Conservation (phyloP, 2,888 invertebrate species). For the Sycophila texana region DNA sequence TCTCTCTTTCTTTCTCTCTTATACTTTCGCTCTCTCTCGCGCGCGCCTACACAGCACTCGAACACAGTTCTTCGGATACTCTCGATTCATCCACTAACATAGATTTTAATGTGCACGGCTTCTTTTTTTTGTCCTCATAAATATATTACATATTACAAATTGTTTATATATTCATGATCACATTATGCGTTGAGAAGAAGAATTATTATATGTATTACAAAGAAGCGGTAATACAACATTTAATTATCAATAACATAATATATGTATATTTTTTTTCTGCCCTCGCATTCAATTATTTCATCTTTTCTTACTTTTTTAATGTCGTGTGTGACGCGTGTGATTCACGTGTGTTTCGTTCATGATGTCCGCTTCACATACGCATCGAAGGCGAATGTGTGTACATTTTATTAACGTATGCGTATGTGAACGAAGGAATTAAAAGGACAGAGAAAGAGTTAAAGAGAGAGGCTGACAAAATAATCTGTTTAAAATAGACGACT, state of each 20-base stretch:
- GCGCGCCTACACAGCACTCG: conserved; percentile 16
- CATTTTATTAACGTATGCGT: conserved; percentile 49
- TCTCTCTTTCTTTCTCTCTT: conserved; percentile 27
- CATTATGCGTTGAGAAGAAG: conserved; percentile 64
- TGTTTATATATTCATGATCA: conserved; percentile 62
- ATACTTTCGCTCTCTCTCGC: conserved; percentile 15
- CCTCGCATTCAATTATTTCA: conserved; percentile 43
- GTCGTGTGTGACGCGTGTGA: conserved; percentile 53
- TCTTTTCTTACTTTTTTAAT: conserved; percentile 44
- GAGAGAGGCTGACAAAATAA: conserved; percentile 54
- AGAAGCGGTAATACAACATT: conserved; percentile 74
- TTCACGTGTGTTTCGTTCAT: conserved; percentile 36
- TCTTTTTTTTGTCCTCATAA: conserved; percentile 43
- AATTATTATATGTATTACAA: conserved; percentile 63
- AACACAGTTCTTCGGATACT: conserved; percentile 22
- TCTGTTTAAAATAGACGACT: conserved; percentile 52
- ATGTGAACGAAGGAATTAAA: conserved; percentile 51
- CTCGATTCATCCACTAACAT: conserved; percentile 46
- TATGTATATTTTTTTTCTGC: conserved; percentile 60
- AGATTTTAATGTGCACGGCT: conserved; percentile 44
- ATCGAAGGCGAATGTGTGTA: conserved; percentile 51
- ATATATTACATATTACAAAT: conserved; percentile 58
- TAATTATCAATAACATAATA: conserved; percentile 71
- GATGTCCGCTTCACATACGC: conserved; percentile 44
- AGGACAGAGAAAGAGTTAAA: conserved; percentile 52